phyloP scores from a whole-genome alignment of 2,797 vertebrate species.

The Hydrophis major region DNA sequence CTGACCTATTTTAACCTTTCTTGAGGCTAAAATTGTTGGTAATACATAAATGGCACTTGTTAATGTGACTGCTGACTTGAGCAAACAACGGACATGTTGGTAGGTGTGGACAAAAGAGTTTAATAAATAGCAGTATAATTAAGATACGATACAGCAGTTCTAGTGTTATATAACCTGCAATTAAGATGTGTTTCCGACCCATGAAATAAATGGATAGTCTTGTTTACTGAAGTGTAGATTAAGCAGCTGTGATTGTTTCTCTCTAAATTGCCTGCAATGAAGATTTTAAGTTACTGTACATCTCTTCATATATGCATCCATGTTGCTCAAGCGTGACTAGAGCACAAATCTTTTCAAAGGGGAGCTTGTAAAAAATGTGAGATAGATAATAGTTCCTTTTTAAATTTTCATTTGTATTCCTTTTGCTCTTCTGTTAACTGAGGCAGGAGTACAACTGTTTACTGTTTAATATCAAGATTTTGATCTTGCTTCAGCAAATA shows the following conservation, averaged over 20 bases:
- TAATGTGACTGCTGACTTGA: constrained; percentile 30
- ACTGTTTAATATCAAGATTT: constrained; percentile 32
- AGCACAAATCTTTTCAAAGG: constrained; percentile 8
- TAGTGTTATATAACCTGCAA: constrained; percentile 38
- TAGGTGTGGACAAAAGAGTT: constrained; percentile 10
- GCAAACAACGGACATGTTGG: constrained; percentile 34
- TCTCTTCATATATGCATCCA: background rate
- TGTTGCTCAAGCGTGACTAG: constrained; percentile 27
- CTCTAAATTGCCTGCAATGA: background rate
- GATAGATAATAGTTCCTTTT: constrained; percentile 31
- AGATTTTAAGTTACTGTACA: background rate
- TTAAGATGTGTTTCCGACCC: constrained; percentile 32
- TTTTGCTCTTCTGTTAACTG: constrained; percentile 29
- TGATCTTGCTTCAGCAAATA: constrained; percentile 35
- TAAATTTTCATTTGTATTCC: constrained; percentile 56
- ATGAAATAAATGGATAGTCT: constrained; percentile 6
- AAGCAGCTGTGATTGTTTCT: background rate
- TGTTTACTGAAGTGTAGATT: background rate
- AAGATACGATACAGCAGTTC: constrained; percentile 19
- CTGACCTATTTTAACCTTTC: constrained; percentile 58
- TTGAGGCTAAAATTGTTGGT: constrained; percentile 52
- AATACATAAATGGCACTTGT: constrained; percentile 49
- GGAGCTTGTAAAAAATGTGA: background rate
- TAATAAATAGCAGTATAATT: constrained; percentile 29
- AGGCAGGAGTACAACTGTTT: background rate